phyloP scores from a whole-genome alignment of 2,113 vertebrate species.

The Pterocles orientalis region DNA sequence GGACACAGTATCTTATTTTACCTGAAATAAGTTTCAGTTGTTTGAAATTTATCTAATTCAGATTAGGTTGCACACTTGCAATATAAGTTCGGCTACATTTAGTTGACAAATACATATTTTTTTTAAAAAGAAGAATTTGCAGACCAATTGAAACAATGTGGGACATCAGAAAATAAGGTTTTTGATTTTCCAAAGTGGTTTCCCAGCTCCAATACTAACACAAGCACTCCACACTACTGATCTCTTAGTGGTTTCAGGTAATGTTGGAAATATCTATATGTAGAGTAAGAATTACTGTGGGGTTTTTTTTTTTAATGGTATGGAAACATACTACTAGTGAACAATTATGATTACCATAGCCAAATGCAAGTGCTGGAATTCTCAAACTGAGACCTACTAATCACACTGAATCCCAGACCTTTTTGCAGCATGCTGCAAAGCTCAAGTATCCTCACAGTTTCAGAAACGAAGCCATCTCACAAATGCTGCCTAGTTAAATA shows the following conservation, averaged over 20 bases:
- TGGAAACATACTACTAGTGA: background rate
- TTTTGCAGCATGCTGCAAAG: background rate
- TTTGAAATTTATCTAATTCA: background rate
- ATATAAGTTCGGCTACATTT: background rate
- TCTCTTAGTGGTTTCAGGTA: background rate
- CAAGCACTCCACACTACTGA: background rate
- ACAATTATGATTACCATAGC: background rate
- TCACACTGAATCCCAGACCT: background rate
- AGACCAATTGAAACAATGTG: background rate
- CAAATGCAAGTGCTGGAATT: background rate
- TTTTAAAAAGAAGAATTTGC: background rate
- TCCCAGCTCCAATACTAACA: background rate
- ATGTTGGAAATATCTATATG: background rate
- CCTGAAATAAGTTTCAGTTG: background rate
- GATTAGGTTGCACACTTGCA: background rate
- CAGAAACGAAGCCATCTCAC: background rate
- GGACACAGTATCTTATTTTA: background rate
- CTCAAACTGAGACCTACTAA: background rate
- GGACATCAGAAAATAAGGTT: rapidly evolving
- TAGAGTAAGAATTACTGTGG: background rate
- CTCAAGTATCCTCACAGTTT: background rate
- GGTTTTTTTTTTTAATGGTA: background rate
- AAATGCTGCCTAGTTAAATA: background rate
- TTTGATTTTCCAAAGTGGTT: background rate
- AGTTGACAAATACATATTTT: background rate